Conservation (phyloP, 1,140 invertebrate genomes). For the Zaprionus ornatus region DNA sequence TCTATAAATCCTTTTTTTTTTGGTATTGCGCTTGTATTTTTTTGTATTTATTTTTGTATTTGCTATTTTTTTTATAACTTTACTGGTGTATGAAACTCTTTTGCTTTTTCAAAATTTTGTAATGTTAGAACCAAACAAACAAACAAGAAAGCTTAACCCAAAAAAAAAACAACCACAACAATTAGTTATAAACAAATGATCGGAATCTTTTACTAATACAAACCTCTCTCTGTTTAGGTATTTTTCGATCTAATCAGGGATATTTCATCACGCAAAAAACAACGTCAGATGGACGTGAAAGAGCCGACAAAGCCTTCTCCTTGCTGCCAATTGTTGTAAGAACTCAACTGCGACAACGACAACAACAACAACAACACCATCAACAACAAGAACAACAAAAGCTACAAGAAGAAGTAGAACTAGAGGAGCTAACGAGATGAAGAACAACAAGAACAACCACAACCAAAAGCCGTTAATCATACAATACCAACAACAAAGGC, state of each 20-base stretch:
- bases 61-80: conserved; percentile 16
- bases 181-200: neutral
- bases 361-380: conserved; percentile 26
- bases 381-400: conserved; percentile 24
- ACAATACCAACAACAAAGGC: conserved; percentile 44
- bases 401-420: conserved; percentile 39
- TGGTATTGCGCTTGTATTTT: conserved; percentile 29
- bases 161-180: conserved; percentile 19
- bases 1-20: neutral
- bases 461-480: conserved; percentile 40
- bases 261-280: conserved; percentile 84
- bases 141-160: conserved; percentile 35
- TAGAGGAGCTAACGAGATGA: conserved; percentile 10
- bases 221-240: conserved; percentile 57
- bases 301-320: conserved; percentile 82
- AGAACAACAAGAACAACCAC: conserved; percentile 39
- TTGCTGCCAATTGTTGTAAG: conserved; percentile 84
- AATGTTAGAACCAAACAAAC: conserved; percentile 31
- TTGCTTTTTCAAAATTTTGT: conserved; percentile 59
- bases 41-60: conserved; percentile 26
- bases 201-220: conserved; percentile 12
- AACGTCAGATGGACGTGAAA: conserved; percentile 83
- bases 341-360: conserved; percentile 21
- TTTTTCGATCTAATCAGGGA: conserved; percentile 84
- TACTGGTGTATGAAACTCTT: conserved; percentile 52